Conservation (phyloP, 2,888 invertebrate species). For the Hipparchia sbordonii region DNA sequence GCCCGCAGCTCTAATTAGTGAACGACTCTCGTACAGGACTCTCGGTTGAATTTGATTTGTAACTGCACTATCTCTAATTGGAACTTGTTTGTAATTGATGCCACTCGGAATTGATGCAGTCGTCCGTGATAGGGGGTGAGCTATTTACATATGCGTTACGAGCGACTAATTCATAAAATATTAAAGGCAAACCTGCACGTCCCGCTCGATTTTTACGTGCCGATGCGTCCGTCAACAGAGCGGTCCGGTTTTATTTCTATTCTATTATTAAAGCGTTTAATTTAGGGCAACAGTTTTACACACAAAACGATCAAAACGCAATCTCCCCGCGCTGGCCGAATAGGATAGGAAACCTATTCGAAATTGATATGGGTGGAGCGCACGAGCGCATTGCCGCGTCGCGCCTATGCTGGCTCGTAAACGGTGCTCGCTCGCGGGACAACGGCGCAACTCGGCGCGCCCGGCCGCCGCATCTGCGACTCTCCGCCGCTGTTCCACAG, state of each 20-base stretch:
- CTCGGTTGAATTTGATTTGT: slow-evolving; percentile 73
- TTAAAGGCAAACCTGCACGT: slow-evolving; percentile 54
- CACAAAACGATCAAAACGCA: slow-evolving; percentile 80
- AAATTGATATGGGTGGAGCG: slow-evolving; percentile 82
- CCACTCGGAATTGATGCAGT: slow-evolving; percentile 57
- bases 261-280: slow-evolving; percentile 81
- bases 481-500: slow-evolving; percentile 51
- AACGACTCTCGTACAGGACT: slow-evolving; percentile 61
- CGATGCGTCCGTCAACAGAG: slow-evolving; percentile 63
- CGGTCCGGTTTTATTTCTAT: slow-evolving; percentile 70
- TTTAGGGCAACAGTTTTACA: slow-evolving; percentile 81
- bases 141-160: slow-evolving; percentile 59
- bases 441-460: slow-evolving; percentile 51
- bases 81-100: slow-evolving; percentile 71
- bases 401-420: slow-evolving; percentile 78
- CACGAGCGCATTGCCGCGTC: slow-evolving; percentile 69
- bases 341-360: slow-evolving; percentile 81
- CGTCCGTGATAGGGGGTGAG: slow-evolving; percentile 37
- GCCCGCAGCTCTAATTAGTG: slow-evolving; percentile 77
- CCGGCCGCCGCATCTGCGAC: slow-evolving; percentile 47
- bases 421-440: slow-evolving; percentile 57
- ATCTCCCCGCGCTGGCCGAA: slow-evolving; percentile 71
- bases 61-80: slow-evolving; percentile 77
- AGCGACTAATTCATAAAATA: slow-evolving; percentile 66
- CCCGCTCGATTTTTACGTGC: slow-evolving; percentile 53